Base-by-base conservation (phyloP, 2,113 vertebrate species). In the Telmatochromis brichardi region DNA sequence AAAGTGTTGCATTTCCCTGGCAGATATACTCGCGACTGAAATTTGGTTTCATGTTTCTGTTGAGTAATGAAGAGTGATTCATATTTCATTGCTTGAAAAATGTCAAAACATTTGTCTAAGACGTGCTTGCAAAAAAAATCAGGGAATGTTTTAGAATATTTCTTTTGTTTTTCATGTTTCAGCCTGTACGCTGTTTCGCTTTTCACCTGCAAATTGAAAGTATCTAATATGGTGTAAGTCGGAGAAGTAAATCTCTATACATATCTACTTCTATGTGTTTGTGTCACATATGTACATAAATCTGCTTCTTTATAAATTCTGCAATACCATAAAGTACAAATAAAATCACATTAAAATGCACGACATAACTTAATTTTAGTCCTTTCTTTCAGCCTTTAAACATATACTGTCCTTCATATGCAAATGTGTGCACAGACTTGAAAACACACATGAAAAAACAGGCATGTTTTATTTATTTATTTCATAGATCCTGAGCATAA, bases 41-140 rank as follows among this genome's bases (percentile, higher is more conserved):
- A 79, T 90, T 88, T 83, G 37, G 83, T 91, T 91, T 81, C 73
- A 55, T 51, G 79, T 76, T 78, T 50, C 73, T 78, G 17, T 31
- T 19, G 15, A 37, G 28, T 84, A 88, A 91, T 88, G 87, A 91
- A 91, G 35, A 88, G 42, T 83, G 89, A 93, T 90, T 90, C 55
- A 80, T 86, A 81, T 90, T 91, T 50, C 37, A 81, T 86, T 81
- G 79, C 83, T 87, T 78, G 28, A 45, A 92, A 89, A 89, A 94
- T 92, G 93, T 92, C 92, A 89, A 87, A 57, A 76, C 80, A 87
- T 90, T 92, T 91, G 47, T 88, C 54, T 63, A 54, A 89, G 81
- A 84, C 28, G 28, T 63, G 26, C 82, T 76, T 42, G 78, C 21
- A 1, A 21, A 65, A 65, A 80, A 76, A 91, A 19, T 42, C 6